Evolutionary conservation across 2,797 vertebrate species (phyloP), one percentile per base, ranked within the genome.

Genomic region (Moxostoma hubbsi): DNA sequence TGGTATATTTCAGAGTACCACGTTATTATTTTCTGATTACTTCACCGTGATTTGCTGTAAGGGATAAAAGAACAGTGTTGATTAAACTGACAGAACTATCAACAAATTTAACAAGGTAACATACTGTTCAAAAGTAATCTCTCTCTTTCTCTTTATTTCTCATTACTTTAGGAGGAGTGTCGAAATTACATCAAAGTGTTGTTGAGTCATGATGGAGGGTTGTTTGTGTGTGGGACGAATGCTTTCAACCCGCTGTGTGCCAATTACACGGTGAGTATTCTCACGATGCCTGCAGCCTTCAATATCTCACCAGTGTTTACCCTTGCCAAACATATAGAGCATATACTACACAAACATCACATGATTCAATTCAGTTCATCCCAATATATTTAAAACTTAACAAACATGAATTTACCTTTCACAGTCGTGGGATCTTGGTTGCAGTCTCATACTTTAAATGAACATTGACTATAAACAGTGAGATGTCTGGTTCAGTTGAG

Each of bases 151-250:
- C n/a, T 80, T n/a, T 18, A 58, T 73, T 57, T 61, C 18, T 61
- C 55, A 74, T 57, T 65, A 18, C 12, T 73, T 18, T 89, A 98
- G 97, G 96, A 94, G 84, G 97, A 98, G 90, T 99, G 97, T 81
- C 95, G 96, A 62, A 99, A 99, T 90, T 98, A 97, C 83, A 88
- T 99, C 86, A 99, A 98, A 92, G 97, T 98, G 84, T 88, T 99
- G 84, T 93, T 99, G 85, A 94, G 94, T 79, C 91, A 95, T 49
- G 94, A 95, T 1, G 92, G 94, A 61, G 94, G 95, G 72, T 94
- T 99, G 63, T 98, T 98, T 63, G 95, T 98, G 53, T 98, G 97
- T 0, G 97, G 97, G 83, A 98, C 97, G 81, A 99, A 98, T 2
- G 97, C 97, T 83, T 99, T 98, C 92, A 99, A 98, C 89, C 97